Conservation (phyloP, 2,888 invertebrate species). For the Noctua janthina region DNA sequence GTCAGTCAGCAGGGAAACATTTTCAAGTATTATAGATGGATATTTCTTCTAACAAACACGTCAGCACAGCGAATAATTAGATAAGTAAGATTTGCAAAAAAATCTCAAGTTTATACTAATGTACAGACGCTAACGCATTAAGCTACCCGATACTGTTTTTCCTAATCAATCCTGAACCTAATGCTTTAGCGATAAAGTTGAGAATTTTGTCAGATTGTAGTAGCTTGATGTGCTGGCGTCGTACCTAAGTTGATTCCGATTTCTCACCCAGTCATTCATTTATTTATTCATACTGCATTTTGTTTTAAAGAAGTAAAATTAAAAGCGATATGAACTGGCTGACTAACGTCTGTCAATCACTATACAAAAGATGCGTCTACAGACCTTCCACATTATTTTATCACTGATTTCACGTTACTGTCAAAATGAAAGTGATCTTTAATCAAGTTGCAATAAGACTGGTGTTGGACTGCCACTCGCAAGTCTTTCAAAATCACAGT, state of each 20-base stretch:
- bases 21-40: too few relatives aligned
- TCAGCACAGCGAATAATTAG: too few relatives aligned
- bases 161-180: too few relatives aligned
- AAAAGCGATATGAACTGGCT: too few relatives aligned
- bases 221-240: too few relatives aligned
- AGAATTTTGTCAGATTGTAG: too few relatives aligned
- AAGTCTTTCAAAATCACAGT: background rate
- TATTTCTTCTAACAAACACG: too few relatives aligned
- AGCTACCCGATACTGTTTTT: too few relatives aligned
- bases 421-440: background rate
- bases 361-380: background rate
- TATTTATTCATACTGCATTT: background rate
- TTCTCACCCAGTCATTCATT: background rate
- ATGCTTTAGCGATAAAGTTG: too few relatives aligned
- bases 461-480: background rate
- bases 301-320: background rate
- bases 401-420: background rate
- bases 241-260: background rate
- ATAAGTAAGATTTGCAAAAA: too few relatives aligned
- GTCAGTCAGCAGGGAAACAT: background rate
- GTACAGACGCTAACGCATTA: too few relatives aligned
- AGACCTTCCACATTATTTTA: background rate
- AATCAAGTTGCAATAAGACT: background rate
- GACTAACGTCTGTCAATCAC: background rate
- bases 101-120: too few relatives aligned